These are phyloP conservation scores for Subacronicta megacephala DNA, from an alignment of 2,888 invertebrate species.

Conservation along the genomic window DNA sequence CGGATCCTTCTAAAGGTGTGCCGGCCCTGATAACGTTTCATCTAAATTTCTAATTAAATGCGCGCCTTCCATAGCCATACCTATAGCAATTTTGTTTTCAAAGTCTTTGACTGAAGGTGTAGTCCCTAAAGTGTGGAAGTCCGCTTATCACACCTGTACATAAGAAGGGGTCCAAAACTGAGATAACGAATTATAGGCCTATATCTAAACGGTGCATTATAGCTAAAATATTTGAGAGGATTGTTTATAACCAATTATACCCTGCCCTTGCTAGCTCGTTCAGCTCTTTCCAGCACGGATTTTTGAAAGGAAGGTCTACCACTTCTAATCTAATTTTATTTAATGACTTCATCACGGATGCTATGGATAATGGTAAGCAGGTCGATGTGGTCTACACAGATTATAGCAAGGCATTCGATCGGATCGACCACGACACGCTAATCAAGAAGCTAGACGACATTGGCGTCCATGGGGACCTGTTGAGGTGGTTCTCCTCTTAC, in stretches of 20 bases:
- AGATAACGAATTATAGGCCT: background rate
- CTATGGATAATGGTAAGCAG: background rate
- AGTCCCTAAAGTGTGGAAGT: background rate
- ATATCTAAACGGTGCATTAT: background rate
- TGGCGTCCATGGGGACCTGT: too few relatives aligned
- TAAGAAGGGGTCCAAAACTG: background rate
- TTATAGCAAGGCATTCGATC: background rate
- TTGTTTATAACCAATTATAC: background rate
- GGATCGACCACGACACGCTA: too few relatives aligned
- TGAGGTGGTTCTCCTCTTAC: too few relatives aligned
- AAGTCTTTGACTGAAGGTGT: background rate
- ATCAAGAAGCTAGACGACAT: too few relatives aligned
- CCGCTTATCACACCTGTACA: background rate
- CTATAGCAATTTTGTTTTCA: background rate
- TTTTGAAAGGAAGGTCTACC: background rate
- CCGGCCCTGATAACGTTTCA: background rate
- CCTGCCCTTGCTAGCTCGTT: background rate
- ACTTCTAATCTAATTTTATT: background rate
- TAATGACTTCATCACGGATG: background rate
- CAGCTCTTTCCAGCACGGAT: background rate
- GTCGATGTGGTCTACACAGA: background rate
- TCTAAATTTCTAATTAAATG: background rate
- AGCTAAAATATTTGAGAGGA: background rate
- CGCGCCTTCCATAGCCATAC: background rate
- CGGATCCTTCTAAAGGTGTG: conserved; percentile 1